phyloP scores from a whole-genome alignment of 2,888 invertebrate species.

The Rhorus exstirpatorius region DNA sequence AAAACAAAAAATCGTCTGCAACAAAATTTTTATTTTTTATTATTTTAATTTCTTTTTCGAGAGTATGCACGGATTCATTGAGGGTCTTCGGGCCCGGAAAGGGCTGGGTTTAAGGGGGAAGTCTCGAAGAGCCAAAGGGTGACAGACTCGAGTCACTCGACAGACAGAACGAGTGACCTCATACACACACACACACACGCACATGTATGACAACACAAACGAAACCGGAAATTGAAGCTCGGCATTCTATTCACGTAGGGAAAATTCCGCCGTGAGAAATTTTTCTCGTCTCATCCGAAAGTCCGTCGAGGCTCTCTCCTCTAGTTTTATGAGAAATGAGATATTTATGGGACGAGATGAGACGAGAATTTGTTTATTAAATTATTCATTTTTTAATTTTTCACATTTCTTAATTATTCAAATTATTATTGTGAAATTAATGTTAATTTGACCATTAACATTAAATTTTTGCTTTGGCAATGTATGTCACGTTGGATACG shows the following conservation, averaged over 20 bases:
- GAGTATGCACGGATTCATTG: too few species aligned
- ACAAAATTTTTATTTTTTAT: too few species aligned
- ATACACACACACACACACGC: neutral
- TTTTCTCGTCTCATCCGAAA: constrained; percentile 3
- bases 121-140: constrained; percentile 37
- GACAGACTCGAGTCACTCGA: neutral
- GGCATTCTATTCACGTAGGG: constrained; percentile 39
- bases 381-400: neutral
- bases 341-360: constrained; percentile 16
- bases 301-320: neutral
- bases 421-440: too few species aligned
- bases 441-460: too few species aligned
- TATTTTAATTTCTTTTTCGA: too few species aligned
- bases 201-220: neutral
- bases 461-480: too few species aligned
- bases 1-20: too few species aligned
- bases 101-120: constrained; percentile 1
- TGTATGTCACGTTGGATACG: too few species aligned
- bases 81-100: constrained; percentile 32
- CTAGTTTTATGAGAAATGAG: neutral
- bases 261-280: constrained; percentile 35
- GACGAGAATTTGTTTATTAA: neutral
- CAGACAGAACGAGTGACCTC: constrained; percentile 23
- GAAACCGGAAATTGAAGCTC: constrained; percentile 21
- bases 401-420: too few species aligned